phyloP scores from a whole-genome alignment of 1,140 invertebrate genomes.

The Eurosta solidaginis region DNA sequence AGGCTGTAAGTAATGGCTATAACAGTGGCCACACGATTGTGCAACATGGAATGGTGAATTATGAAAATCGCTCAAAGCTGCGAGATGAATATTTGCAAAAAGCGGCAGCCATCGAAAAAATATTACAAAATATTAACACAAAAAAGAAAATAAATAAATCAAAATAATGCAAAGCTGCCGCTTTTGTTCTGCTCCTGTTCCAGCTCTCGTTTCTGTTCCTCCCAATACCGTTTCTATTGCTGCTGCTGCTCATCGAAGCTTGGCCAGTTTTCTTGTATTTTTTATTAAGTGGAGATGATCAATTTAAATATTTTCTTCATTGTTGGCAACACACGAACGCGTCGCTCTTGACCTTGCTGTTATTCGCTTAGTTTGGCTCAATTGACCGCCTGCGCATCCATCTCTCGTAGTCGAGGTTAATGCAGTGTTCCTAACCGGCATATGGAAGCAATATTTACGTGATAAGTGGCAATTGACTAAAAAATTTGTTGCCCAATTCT shows the following conservation, averaged over 20 bases:
- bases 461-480: constrained; percentile 19
- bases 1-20: constrained; percentile 52
- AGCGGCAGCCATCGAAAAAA: neutral
- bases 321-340: neutral
- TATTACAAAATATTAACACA: neutral
- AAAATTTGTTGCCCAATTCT: neutral
- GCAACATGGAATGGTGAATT: constrained; percentile 47
- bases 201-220: neutral
- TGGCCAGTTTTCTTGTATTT: constrained; percentile 34
- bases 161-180: neutral
- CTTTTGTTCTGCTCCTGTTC: neutral
- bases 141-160: neutral
- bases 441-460: constrained; percentile 6
- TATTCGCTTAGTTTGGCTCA: constrained; percentile 40
- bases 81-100: constrained; percentile 39
- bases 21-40: constrained; percentile 31
- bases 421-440: neutral
- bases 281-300: constrained; percentile 60
- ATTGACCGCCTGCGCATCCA: constrained; percentile 39
- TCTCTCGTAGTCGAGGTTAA: constrained; percentile 35
- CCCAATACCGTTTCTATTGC: neutral
- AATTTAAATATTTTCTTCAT: constrained; percentile 55
- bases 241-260: neutral
- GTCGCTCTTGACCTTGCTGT: constrained; percentile 10
- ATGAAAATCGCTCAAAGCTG: constrained; percentile 59